These are phyloP conservation scores for Trinorchestia longiramus DNA, from an alignment of 1,140 invertebrate species.

Conservation along the genomic window DNA sequence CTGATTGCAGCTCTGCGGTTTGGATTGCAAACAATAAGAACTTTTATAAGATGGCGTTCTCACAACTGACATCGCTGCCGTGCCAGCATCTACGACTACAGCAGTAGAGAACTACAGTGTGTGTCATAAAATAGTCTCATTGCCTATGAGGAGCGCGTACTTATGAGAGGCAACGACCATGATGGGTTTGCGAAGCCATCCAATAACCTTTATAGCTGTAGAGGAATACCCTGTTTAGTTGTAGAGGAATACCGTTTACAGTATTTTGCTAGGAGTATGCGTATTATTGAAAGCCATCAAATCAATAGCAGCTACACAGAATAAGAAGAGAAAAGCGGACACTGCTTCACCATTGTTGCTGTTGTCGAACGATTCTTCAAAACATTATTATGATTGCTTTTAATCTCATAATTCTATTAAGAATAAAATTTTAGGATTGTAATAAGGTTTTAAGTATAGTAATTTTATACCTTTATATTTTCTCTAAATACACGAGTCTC, in stretches of 20 bases:
- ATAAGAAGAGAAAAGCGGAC: background rate
- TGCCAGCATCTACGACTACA: background rate
- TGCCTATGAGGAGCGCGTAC: too few species aligned
- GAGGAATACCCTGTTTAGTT: background rate
- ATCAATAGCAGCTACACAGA: background rate
- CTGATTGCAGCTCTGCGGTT: too few species aligned
- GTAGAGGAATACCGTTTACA: background rate
- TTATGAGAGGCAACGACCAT: background rate
- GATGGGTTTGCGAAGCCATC: background rate
- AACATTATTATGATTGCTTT: too few species aligned
- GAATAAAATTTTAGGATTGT: too few species aligned
- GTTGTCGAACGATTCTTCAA: too few species aligned
- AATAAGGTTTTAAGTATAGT: too few species aligned
- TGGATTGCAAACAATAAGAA: background rate
- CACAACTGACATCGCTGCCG: background rate
- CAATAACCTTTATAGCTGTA: background rate
- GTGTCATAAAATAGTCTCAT: too few species aligned
- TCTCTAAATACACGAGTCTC: too few species aligned
- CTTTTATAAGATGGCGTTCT: background rate
- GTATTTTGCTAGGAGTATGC: background rate
- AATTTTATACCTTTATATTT: too few species aligned
- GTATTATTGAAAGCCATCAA: background rate
- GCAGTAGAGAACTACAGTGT: too few species aligned
- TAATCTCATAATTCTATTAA: too few species aligned
- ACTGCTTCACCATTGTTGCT: too few species aligned